phyloP scores from a whole-genome alignment of 2,113 vertebrate species.

The Oostethus manadensis region DNA sequence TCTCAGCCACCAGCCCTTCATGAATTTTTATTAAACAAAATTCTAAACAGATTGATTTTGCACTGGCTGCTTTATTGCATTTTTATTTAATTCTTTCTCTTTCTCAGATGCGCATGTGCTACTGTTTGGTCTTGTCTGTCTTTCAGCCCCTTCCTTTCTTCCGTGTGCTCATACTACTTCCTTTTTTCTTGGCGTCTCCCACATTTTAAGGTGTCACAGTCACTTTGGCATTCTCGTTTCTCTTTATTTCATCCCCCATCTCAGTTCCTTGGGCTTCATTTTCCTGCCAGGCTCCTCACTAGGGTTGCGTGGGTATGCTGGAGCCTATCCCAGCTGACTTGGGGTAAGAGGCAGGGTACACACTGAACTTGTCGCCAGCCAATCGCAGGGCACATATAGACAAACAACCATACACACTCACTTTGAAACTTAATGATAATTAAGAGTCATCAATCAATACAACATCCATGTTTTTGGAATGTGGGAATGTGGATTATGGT shows the following conservation, averaged over 20 bases:
- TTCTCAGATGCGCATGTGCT: constrained; percentile 55
- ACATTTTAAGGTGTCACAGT: constrained; percentile 21
- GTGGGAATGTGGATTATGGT: too few species aligned
- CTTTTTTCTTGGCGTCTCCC: constrained; percentile 33
- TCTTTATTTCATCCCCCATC: constrained; percentile 41
- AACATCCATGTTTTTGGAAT: too few species aligned
- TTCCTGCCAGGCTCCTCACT: constrained; percentile 44
- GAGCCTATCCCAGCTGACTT: too few species aligned
- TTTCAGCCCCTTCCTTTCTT: constrained; percentile 42
- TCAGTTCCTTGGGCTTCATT: constrained; percentile 57
- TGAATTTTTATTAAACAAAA: constrained; percentile 99
- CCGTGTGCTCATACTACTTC: constrained; percentile 34
- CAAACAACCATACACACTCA: too few species aligned
- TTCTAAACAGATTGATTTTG: constrained; percentile 99
- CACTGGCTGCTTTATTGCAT: constrained; percentile 91
- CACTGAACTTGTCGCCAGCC: too few species aligned
- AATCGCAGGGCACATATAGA: too few species aligned
- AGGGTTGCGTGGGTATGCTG: too few species aligned
- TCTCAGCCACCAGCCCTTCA: constrained; percentile 88
- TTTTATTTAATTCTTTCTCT: constrained; percentile 95
- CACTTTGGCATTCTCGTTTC: constrained; percentile 24
- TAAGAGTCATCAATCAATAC: too few species aligned
- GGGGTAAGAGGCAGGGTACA: too few species aligned
- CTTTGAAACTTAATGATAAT: too few species aligned
- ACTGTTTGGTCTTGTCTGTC: constrained; percentile 44